phyloP scores from a whole-genome alignment of 2,113 vertebrate species.

The Steatornis caripensis region DNA sequence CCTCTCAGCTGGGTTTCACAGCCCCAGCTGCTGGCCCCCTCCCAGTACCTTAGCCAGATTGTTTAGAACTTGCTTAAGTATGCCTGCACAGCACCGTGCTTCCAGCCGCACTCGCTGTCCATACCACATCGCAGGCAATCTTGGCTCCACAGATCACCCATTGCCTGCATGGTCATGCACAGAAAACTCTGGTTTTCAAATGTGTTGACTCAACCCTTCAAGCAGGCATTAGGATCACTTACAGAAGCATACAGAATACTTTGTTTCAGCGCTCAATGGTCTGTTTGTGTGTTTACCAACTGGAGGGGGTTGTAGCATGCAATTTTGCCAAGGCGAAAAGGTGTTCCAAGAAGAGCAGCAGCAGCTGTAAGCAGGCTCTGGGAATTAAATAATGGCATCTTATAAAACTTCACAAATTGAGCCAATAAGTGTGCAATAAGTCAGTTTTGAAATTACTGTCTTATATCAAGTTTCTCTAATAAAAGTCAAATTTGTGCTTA shows the following conservation, averaged over 20 bases:
- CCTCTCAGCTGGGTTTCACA: not conserved
- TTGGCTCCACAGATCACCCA: not conserved
- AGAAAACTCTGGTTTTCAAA: not conserved
- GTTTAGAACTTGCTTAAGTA: not conserved
- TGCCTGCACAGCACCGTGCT: not conserved
- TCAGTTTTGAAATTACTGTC: constrained; percentile 57
- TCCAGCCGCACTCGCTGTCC: not conserved
- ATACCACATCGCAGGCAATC: accelerated
- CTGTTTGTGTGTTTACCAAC: constrained; percentile 60
- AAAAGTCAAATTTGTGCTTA: constrained; percentile 58
- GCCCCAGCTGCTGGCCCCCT: not conserved
- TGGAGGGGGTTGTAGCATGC: not conserved
- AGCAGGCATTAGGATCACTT: not conserved
- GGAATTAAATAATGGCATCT: constrained; percentile 56
- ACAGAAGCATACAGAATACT: constrained; percentile 20
- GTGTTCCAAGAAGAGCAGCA: constrained; percentile 49
- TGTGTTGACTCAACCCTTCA: not conserved
- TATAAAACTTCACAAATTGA: constrained; percentile 55
- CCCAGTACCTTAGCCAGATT: not conserved
- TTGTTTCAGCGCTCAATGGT: not conserved
- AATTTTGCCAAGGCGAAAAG: constrained; percentile 31
- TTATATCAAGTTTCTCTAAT: constrained; percentile 53
- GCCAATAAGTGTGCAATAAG: constrained; percentile 38
- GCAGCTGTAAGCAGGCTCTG: constrained; percentile 41
- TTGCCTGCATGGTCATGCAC: not conserved